Percentiles rank a stretch among this genome's conserved stretches.
Conservation (phyloP, 2,113 vertebrate genomes). For the Cochlearius cochlearius region DNA sequence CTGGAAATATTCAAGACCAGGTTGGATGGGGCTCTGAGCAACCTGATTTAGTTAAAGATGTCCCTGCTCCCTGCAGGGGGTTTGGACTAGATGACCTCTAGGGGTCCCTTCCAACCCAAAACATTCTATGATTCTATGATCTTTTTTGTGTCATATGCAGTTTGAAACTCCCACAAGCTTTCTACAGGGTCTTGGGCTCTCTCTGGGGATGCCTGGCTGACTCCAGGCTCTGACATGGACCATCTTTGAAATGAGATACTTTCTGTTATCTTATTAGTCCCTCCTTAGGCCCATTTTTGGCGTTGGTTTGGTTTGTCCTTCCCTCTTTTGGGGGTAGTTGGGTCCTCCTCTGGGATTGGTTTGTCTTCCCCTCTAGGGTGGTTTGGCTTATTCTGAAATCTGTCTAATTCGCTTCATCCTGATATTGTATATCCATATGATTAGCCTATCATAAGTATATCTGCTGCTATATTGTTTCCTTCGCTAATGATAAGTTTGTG, state of each 20-base stretch:
- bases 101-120: no score
- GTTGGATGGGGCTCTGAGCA: no score
- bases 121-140: no score
- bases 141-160: neutral
- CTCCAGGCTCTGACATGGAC: neutral
- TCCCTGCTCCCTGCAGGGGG: no score
- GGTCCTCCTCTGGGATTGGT: rapidly evolving
- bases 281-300: neutral
- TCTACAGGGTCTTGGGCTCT: neutral
- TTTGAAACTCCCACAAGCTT: rapidly evolving
- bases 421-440: neutral
- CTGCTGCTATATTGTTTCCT: neutral
- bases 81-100: no score
- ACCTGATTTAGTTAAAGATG: no score
- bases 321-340: neutral
- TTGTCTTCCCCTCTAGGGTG: neutral
- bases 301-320: neutral
- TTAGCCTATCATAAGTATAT: neutral
- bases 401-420: neutral
- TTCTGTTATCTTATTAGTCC: neutral
- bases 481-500: neutral
- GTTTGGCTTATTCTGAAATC: neutral
- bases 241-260: neutral
- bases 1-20: no score
- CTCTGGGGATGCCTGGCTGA: neutral